phyloP scores from a whole-genome alignment of 2,888 invertebrate genomes.

The Pyrocoelia pectoralis region DNA sequence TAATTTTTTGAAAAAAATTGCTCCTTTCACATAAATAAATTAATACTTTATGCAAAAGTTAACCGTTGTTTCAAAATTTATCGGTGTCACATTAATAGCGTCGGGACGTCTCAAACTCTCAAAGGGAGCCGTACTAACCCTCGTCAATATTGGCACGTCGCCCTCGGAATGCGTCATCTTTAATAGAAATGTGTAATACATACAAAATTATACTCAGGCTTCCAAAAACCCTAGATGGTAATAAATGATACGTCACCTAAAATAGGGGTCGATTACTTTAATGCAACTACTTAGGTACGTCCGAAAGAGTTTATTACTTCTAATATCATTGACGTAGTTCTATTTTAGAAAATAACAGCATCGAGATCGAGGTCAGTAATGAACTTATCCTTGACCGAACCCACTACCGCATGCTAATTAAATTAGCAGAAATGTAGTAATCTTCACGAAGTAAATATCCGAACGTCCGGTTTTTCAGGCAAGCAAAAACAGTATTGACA shows the following conservation, averaged over 20 bases:
- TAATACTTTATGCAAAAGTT: too few relatives aligned
- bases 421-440: too few relatives aligned
- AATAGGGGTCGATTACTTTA: not conserved
- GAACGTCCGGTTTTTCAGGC: too few relatives aligned
- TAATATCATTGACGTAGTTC: not conserved
- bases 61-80: constrained; percentile 19
- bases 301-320: not conserved
- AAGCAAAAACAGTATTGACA: too few relatives aligned
- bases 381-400: too few relatives aligned
- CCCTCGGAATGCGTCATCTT: constrained; percentile 23
- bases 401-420: too few relatives aligned
- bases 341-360: too few relatives aligned
- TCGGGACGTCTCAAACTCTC: constrained; percentile 24
- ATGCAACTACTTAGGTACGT: too few relatives aligned
- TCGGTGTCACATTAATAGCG: constrained; percentile 28
- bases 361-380: too few relatives aligned
- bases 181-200: constrained; percentile 15
- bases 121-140: constrained; percentile 23
- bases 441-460: too few relatives aligned
- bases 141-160: constrained; percentile 25
- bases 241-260: constrained; percentile 5
- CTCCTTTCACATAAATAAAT: too few relatives aligned
- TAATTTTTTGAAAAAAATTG: too few relatives aligned
- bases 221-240: not conserved
- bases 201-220: constrained; percentile 8